phyloP scores from a whole-genome alignment of 2,888 invertebrate genomes.

The Altica lythri region DNA sequence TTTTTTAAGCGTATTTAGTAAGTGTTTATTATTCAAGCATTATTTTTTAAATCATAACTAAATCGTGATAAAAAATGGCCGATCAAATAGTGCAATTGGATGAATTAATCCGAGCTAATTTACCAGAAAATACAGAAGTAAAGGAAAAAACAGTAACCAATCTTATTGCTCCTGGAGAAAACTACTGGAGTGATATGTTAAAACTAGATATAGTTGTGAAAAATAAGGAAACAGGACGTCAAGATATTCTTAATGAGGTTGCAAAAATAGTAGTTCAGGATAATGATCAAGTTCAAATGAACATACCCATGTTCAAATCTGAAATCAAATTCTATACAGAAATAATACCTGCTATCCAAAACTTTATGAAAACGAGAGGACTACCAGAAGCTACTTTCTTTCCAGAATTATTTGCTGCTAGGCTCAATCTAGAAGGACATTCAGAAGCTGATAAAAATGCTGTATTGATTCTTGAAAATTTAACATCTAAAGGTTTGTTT shows the following conservation, averaged over 20 bases:
- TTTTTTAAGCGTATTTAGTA: too few relatives aligned
- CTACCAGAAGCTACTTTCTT: slow-evolving; percentile 52
- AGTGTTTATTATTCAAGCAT: too few relatives aligned
- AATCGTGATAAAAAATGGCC: too few relatives aligned
- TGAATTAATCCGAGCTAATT: slow-evolving; percentile 5
- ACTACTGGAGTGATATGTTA: slow-evolving; percentile 28
- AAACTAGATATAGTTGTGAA: slow-evolving; percentile 17
- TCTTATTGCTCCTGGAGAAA: slow-evolving; percentile 27
- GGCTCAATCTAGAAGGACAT: slow-evolving; percentile 29
- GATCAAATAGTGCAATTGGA: slow-evolving; percentile 1
- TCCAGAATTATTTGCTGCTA: slow-evolving; percentile 57
- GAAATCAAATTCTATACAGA: slow-evolving; percentile 59
- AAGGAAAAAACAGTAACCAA: slow-evolving; percentile 4
- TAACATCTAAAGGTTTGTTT: slow-evolving; percentile 49
- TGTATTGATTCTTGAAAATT: slow-evolving; percentile 60
- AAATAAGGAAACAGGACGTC: slow-evolving; percentile 4
- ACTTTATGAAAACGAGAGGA: slow-evolving; percentile 56
- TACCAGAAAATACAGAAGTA: slow-evolving; percentile 8
- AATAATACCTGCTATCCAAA: slow-evolving; percentile 55
- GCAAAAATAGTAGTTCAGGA: too few relatives aligned
- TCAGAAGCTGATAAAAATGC: slow-evolving; percentile 57
- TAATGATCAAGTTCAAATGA: too few relatives aligned
- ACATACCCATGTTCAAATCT: slow-evolving; percentile 58
- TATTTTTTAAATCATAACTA: too few relatives aligned
- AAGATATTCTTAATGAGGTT: slow-evolving; percentile 5